These are phyloP conservation scores for Sardinella longiceps DNA, from an alignment of 2,797 vertebrate species.

Conservation along the genomic window DNA sequence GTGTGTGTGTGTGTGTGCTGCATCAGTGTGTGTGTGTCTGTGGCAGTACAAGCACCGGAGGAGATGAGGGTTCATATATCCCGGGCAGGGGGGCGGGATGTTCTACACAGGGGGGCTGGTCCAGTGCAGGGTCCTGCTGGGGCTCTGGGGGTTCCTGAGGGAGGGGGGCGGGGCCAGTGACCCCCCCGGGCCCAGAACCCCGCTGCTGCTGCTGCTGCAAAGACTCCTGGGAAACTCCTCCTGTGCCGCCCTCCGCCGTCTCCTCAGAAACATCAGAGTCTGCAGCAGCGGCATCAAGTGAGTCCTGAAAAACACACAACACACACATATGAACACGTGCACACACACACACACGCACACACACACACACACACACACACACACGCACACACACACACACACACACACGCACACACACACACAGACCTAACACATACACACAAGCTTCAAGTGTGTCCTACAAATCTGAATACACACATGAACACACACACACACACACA, in stretches of 20 bases:
- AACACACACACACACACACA: too few species aligned
- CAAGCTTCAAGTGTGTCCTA: too few species aligned
- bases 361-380: slow-evolving; percentile 2
- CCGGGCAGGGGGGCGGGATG: not conserved
- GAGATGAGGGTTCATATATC: not conserved
- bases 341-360: not conserved
- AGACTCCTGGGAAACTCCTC: slow-evolving; percentile 2
- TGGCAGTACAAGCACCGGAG: not conserved
- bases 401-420: slow-evolving; percentile 7
- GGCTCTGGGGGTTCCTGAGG: slow-evolving; percentile 4
- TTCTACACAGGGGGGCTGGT: slow-evolving; percentile 35
- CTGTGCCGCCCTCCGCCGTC: not conserved
- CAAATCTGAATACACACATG: too few species aligned
- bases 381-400: slow-evolving; percentile 24
- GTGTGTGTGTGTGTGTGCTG: too few species aligned
- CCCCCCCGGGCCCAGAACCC: not conserved
- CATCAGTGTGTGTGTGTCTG: not conserved
- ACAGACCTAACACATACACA: not conserved
- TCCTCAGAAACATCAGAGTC: not conserved
- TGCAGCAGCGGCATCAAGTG: slow-evolving; percentile 28
- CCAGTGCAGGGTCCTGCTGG: not conserved
- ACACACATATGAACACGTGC: not conserved
- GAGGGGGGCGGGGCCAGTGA: not conserved
- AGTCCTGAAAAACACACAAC: slow-evolving; percentile 42
- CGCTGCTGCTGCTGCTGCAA: slow-evolving; percentile 2